Percentiles rank a stretch among this genome's conserved stretches.
Evolutionary conservation across 2,888 invertebrate species (phyloP).

Genomic region (Venusia cambrica): DNA sequence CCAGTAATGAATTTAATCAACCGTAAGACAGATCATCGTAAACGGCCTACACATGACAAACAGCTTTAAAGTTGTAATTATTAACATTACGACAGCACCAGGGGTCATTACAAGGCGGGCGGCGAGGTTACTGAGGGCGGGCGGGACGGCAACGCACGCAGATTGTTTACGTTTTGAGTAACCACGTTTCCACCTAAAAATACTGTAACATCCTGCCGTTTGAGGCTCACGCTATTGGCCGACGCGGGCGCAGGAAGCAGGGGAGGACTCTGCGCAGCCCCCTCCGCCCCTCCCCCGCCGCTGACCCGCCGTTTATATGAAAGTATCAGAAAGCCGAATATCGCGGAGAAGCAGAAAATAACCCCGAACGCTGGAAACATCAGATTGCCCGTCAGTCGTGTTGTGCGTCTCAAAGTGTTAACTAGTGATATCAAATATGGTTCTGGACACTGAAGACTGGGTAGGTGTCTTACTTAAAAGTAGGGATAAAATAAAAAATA

Average conservation of each 20-base stretch:
- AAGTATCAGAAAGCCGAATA: conserved; percentile 66
- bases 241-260: conserved; percentile 62
- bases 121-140: conserved; percentile 43
- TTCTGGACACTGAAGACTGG: conserved; percentile 78
- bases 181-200: conserved; percentile 77
- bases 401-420: conserved; percentile 80
- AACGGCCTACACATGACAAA: conserved; percentile 46
- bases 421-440: conserved; percentile 78
- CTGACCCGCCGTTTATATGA: conserved; percentile 50
- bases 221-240: conserved; percentile 74
- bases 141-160: conserved; percentile 51
- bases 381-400: conserved; percentile 72
- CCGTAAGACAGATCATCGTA: conserved; percentile 37
- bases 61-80: conserved; percentile 51
- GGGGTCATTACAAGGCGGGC: conserved; percentile 37
- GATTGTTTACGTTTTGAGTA: conserved; percentile 77
- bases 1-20: too few species aligned
- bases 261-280: conserved; percentile 58
- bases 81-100: conserved; percentile 47
- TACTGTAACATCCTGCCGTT: conserved; percentile 78
- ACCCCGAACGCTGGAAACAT: conserved; percentile 76
- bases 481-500: conserved; percentile 14
- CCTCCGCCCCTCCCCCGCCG: conserved; percentile 40
- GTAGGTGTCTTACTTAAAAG: conserved; percentile 54
- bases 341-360: conserved; percentile 74